Evolutionary conservation across 2,888 invertebrate genomes (phyloP), one percentile per base, ranked within the genome.

Genomic region (Brenthis daphne): DNA sequence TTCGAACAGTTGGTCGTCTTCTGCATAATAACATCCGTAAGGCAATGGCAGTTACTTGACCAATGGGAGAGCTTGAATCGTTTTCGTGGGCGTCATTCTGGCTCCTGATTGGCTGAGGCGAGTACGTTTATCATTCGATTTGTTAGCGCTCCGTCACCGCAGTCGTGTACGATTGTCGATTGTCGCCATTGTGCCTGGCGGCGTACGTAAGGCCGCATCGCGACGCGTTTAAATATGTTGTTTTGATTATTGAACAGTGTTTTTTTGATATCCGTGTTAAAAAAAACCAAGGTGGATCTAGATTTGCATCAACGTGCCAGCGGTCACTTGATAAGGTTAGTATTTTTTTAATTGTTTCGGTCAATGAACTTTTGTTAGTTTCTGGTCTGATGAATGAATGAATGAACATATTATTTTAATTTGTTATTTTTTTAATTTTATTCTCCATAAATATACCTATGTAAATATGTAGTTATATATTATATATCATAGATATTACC

Each of bases 221-320:
- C 85, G 81, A 80, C 85, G 85, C 81, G 85, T 83, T 84, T 76
- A 75, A 82, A 79, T 68, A 80, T 79, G 83, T 76, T 72, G 72
- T 69, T 71, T 76, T 70, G 76, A 77, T 74, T 70, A 68, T 73
- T 60, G 75, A 77, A 75, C 78, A 77, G 80, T 74, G 79, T 74
- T 84, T 71, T 64, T 79, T 78, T 78, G 68, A 73, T 67, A 74
- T 72, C 77, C 79, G 81, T 77, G 82, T 68, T 74, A 76, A 61
- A 94, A 94, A 89, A 93, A 93, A 81, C 84, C 94, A 95, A 89
- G 92, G 94, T 95, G 95, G 96, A 96, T 94, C 95, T 96, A 93
- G 96, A 96, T 79, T 94, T 96, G 85, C 95, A 96, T 82, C 95
- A 95, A 93, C 95, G 95, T 93, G 95, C 95, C 93, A 94, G 94